phyloP scores from a whole-genome alignment of 2,888 invertebrate species.

The Hoplodrina blanda region DNA sequence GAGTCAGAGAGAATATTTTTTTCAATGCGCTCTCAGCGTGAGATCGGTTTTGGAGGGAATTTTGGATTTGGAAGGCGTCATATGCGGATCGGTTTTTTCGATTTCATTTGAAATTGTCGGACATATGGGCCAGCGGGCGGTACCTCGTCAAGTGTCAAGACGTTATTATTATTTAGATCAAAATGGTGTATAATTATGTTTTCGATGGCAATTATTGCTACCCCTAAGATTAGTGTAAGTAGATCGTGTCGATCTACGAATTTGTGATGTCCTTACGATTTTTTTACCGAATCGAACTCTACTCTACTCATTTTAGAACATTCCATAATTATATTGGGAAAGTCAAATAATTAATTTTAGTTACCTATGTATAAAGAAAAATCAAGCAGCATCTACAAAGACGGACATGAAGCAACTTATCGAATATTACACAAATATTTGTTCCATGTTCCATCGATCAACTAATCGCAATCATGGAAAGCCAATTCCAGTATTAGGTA shows the following conservation, averaged over 20 bases:
- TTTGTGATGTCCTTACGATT: background rate
- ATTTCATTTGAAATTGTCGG: conserved; percentile 68
- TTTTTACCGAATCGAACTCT: background rate
- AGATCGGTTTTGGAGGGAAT: conserved; percentile 88
- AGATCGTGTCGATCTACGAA: background rate
- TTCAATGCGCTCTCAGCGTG: conserved; percentile 84
- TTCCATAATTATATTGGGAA: too few species aligned
- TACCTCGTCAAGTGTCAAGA: conserved; percentile 61
- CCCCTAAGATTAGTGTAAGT: conserved; percentile 11
- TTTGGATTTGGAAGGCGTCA: conserved; percentile 88
- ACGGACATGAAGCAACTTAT: too few species aligned
- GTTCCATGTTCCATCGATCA: too few species aligned
- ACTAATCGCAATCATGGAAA: too few species aligned
- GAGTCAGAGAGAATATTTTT: conserved; percentile 75
- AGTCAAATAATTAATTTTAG: too few species aligned
- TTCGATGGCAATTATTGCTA: conserved; percentile 46
- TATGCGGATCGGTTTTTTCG: conserved; percentile 79
- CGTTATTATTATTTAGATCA: conserved; percentile 57
- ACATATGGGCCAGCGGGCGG: conserved; percentile 68
- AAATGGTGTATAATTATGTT: conserved; percentile 55
- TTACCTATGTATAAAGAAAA: too few species aligned
- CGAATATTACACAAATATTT: too few species aligned
- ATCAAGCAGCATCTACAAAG: too few species aligned
- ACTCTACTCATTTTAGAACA: too few species aligned
- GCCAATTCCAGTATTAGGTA: too few species aligned